phyloP scores from a whole-genome alignment of 2,113 vertebrate genomes.

The Anoura caudifer region DNA sequence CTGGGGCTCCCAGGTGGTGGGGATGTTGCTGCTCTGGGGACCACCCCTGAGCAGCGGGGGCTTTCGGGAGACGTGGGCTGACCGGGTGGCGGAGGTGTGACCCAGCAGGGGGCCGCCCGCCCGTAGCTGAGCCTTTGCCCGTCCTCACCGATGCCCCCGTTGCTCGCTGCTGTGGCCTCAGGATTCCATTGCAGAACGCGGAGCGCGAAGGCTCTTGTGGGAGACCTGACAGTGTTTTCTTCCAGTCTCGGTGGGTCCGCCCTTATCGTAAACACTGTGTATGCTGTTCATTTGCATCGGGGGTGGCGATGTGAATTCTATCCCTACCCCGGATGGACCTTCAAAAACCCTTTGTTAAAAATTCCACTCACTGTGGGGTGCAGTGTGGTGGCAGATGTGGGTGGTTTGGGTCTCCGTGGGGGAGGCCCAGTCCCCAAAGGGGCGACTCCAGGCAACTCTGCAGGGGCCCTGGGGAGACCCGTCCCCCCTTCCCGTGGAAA shows the following conservation, averaged over 20 bases:
- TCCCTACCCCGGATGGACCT: neutral
- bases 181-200: neutral
- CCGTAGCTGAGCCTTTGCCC: accelerated
- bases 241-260: neutral
- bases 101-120: too few species aligned
- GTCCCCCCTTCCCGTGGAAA: neutral
- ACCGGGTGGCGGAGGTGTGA: accelerated
- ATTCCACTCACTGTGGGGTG: neutral
- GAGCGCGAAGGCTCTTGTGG: neutral
- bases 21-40: accelerated
- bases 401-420: neutral
- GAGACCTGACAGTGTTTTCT: neutral
- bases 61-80: accelerated
- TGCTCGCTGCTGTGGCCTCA: neutral
- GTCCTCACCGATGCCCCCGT: accelerated
- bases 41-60: accelerated
- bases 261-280: neutral
- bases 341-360: neutral
- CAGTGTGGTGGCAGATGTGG: neutral
- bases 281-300: neutral
- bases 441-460: neutral
- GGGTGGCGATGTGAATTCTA: neutral
- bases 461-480: neutral
- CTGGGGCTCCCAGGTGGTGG: neutral
- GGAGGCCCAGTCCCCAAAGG: too few species aligned